Evolutionary conservation across 2,888 invertebrate species (phyloP).

Genomic region (Mesopsocus fuscifrons): DNA sequence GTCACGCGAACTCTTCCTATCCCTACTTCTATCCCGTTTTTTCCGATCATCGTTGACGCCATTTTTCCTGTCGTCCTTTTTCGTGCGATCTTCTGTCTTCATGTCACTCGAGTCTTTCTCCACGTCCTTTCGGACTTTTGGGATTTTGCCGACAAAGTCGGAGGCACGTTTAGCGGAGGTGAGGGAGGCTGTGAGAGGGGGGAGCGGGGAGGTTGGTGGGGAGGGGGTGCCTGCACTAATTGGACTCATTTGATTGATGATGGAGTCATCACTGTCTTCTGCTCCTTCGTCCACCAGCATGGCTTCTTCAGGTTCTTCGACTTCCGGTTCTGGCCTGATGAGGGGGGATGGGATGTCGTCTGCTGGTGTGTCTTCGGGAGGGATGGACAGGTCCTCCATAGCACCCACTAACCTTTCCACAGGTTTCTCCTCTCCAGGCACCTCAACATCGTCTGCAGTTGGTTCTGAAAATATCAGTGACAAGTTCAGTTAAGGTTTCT

Average conservation of each 20-base stretch:
- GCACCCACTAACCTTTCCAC: too few species aligned
- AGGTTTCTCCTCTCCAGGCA: too few species aligned
- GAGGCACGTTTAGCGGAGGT: not conserved
- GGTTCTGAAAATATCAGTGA: too few species aligned
- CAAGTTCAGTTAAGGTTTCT: too few species aligned
- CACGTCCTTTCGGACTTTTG: constrained; percentile 13
- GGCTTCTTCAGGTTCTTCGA: constrained; percentile 84
- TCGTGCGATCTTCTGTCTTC: too few species aligned
- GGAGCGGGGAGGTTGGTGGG: not conserved
- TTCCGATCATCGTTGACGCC: constrained; percentile 49
- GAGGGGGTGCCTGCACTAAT: not conserved
- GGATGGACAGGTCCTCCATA: too few species aligned
- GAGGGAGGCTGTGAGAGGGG: not conserved
- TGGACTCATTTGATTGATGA: constrained; percentile 3
- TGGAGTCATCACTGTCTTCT: constrained; percentile 2
- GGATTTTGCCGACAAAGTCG: constrained; percentile 1
- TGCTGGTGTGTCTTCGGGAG: too few species aligned
- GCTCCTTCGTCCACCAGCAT: constrained; percentile 3
- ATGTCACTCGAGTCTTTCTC: constrained; percentile 18
- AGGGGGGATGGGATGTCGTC: too few species aligned
- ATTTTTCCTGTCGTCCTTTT: constrained; percentile 26
- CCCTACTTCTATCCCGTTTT: too few species aligned
- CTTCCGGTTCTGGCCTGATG: too few species aligned
- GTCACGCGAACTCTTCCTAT: not conserved
- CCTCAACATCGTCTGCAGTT: too few species aligned